Conservation (phyloP, 53 echinoderm and acorn worm species). For the Astropecten irregularis region DNA sequence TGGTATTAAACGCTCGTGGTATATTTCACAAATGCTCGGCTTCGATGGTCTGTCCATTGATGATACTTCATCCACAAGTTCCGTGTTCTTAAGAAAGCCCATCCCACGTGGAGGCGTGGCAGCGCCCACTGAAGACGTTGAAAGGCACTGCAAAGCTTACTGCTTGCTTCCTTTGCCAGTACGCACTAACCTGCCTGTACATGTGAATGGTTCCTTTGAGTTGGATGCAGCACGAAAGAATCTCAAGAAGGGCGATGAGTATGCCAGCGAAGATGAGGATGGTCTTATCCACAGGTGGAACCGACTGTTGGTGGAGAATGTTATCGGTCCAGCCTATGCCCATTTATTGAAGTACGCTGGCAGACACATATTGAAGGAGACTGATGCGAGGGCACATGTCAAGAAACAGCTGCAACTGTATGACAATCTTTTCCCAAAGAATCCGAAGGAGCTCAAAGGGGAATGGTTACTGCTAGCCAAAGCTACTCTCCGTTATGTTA, state of each 20-base stretch:
- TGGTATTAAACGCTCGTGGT: slow-evolving; percentile 60
- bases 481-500: slow-evolving; percentile 19
- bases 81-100: not conserved
- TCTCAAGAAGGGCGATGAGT: slow-evolving; percentile 60
- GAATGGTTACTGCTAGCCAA: slow-evolving; percentile 45
- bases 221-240: slow-evolving; percentile 77
- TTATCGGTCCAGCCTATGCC: slow-evolving; percentile 74
- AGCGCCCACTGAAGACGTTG: slow-evolving; percentile 38
- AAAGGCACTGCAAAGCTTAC: slow-evolving; percentile 50
- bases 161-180: slow-evolving; percentile 90
- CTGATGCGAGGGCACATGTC: not conserved
- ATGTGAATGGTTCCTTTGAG: slow-evolving; percentile 70
- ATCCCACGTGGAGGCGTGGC: slow-evolving; percentile 90
- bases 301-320: slow-evolving; percentile 12
- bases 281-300: slow-evolving; percentile 71
- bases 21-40: slow-evolving; percentile 74
- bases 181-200: slow-evolving; percentile 48
- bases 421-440: slow-evolving; percentile 40
- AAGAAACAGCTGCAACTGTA: not conserved
- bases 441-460: not conserved
- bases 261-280: not conserved
- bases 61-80: not conserved
- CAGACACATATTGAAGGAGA: not conserved
- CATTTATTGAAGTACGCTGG: slow-evolving; percentile 27
- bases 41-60: not conserved